phyloP scores from a whole-genome alignment of 2,888 invertebrate genomes.

The Lycocerus yunnanus region DNA sequence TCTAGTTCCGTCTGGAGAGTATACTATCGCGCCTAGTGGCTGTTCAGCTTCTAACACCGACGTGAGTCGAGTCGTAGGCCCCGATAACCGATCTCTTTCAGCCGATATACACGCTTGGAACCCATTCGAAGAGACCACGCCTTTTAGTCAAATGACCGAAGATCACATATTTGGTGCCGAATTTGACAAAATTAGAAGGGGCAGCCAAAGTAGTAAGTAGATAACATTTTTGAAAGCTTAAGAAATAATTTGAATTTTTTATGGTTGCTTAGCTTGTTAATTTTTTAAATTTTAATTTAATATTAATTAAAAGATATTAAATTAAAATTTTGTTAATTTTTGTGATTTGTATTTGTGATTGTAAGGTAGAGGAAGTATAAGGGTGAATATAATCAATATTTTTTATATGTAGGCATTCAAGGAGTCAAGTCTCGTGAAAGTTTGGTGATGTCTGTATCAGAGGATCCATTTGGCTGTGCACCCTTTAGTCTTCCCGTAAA shows the following conservation, averaged over 20 bases:
- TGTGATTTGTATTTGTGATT: too few relatives aligned
- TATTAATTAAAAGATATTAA: too few relatives aligned
- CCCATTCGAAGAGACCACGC: constrained; percentile 74
- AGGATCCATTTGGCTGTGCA: constrained; percentile 82
- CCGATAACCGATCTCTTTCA: constrained; percentile 52
- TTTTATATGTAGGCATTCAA: constrained; percentile 60
- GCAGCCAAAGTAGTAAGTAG: constrained; percentile 76
- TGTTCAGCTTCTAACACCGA: constrained; percentile 54
- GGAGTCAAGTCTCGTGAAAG: constrained; percentile 73
- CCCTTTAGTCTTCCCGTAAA: constrained; percentile 74
- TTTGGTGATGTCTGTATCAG: constrained; percentile 68
- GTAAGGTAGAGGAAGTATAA: too few relatives aligned
- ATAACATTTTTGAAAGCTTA: constrained; percentile 1
- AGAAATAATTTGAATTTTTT: too few relatives aligned
- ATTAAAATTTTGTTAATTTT: too few relatives aligned
- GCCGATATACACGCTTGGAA: constrained; percentile 78
- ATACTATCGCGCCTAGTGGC: constrained; percentile 47
- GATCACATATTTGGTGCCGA: constrained; percentile 83
- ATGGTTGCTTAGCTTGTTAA: too few relatives aligned
- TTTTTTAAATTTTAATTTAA: too few relatives aligned
- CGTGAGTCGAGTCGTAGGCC: constrained; percentile 45
- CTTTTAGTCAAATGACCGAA: constrained; percentile 75
- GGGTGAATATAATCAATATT: neutral
- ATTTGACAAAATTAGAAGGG: constrained; percentile 79
- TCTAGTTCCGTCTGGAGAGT: constrained; percentile 45